Conservation (phyloP, 1,140 invertebrate genomes). For the Acyrthosiphon pisum region DNA sequence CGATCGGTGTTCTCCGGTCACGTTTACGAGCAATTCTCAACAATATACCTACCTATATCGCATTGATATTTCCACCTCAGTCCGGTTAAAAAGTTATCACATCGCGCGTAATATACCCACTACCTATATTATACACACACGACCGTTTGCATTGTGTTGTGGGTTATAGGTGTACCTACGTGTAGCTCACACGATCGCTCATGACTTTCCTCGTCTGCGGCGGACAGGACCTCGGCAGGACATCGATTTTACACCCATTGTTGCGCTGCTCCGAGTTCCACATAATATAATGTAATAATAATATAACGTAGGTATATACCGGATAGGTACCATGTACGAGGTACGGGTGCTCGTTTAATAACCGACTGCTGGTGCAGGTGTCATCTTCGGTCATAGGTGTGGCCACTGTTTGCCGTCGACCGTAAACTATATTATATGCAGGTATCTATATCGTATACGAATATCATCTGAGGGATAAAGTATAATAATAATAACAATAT, state of each 20-base stretch:
- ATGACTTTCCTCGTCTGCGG: background rate
- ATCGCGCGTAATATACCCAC: background rate
- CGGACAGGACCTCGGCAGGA: slow-evolving; percentile 2
- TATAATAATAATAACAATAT: background rate
- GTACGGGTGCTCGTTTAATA: background rate
- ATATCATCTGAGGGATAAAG: slow-evolving; percentile 28
- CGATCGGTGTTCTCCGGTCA: background rate
- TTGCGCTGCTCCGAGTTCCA: background rate
- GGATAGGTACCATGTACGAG: background rate
- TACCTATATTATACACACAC: background rate
- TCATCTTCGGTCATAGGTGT: background rate
- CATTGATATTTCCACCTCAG: background rate
- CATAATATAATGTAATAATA: background rate
- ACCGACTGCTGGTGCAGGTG: background rate
- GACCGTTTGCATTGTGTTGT: background rate
- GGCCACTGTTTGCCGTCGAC: background rate
- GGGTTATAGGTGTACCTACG: background rate
- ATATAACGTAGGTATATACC: no score
- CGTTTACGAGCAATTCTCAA: background rate
- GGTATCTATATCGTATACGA: background rate
- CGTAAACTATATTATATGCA: background rate
- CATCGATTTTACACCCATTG: slow-evolving; percentile 33
- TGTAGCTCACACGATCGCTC: background rate
- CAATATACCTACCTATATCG: no score
- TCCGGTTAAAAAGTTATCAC: background rate